A percentile compares a stretch with the other conserved stretches of the same genome.
phyloP scores from a whole-genome alignment of 2,797 vertebrate species.

The Gallirallus australis region DNA sequence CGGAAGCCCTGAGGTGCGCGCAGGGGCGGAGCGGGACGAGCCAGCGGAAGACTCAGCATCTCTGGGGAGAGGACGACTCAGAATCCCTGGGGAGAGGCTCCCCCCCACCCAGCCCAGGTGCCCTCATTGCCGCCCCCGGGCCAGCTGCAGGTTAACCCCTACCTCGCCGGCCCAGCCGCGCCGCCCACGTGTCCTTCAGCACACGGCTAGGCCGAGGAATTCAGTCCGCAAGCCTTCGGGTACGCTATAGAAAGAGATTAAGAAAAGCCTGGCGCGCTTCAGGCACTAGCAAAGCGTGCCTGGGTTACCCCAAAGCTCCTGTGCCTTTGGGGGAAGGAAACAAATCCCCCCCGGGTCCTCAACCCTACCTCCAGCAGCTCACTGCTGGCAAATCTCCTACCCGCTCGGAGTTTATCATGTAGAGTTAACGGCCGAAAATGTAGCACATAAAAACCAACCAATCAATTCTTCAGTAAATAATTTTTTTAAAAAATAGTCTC shows the following conservation, averaged over 20 bases:
- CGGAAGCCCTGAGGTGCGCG: rapidly evolving
- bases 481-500: not conserved
- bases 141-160: not conserved
- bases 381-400: not conserved
- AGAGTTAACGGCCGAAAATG: not conserved
- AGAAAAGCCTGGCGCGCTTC: not conserved
- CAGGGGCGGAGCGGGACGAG: no score
- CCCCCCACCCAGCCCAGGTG: not conserved
- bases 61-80: not conserved
- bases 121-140: not conserved
- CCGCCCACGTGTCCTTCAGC: not conserved
- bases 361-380: not conserved
- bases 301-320: not conserved
- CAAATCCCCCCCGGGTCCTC: not conserved
- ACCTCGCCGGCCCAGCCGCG: not conserved
- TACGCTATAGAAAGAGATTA: not conserved
- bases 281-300: not conserved
- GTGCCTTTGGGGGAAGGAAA: not conserved
- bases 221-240: not conserved
- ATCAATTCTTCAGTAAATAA: not conserved
- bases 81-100: rapidly evolving
- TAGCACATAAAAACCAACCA: not conserved
- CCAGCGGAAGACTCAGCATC: rapidly evolving
- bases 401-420: not conserved
- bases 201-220: not conserved